These are phyloP conservation scores for Rafetus swinhoei DNA, from an alignment of 2,113 vertebrate species.

Conservation along the genomic window DNA sequence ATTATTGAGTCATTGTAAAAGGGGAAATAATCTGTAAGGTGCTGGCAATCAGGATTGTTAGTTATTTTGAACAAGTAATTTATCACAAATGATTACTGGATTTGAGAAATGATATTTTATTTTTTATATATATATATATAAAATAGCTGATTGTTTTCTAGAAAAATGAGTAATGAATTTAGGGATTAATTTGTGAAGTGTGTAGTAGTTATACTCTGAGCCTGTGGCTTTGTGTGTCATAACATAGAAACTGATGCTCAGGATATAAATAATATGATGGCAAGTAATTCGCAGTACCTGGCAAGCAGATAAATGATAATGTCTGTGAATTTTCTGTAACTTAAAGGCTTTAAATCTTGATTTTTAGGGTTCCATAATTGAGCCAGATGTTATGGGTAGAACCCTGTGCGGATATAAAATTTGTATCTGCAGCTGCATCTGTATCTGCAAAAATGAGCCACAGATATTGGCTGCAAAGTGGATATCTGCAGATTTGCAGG, in stretches of 20 bases:
- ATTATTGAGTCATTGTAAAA: not conserved
- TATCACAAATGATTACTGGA: not conserved
- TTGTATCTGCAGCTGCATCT: too few relatives aligned
- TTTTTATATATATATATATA: too few relatives aligned
- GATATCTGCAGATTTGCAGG: too few relatives aligned
- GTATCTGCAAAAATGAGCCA: too few relatives aligned
- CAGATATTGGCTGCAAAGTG: too few relatives aligned
- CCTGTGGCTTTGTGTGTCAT: not conserved
- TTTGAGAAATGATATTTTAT: not conserved
- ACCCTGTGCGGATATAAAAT: too few relatives aligned
- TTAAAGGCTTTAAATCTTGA: not conserved
- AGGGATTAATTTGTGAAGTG: not conserved
- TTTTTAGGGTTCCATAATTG: not conserved
- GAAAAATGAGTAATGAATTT: too few relatives aligned
- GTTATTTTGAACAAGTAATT: not conserved
- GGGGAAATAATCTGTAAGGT: not conserved
- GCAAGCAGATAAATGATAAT: not conserved
- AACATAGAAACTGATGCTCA: not conserved
- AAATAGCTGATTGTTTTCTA: too few relatives aligned
- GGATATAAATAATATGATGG: not conserved
- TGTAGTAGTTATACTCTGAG: not conserved
- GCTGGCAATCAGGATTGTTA: not conserved
- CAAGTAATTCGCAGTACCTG: not conserved
- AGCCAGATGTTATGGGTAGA: not conserved
- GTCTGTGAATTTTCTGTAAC: not conserved